Conservation (phyloP, 1,140 invertebrate species). For the Drosophila nikananu region DNA sequence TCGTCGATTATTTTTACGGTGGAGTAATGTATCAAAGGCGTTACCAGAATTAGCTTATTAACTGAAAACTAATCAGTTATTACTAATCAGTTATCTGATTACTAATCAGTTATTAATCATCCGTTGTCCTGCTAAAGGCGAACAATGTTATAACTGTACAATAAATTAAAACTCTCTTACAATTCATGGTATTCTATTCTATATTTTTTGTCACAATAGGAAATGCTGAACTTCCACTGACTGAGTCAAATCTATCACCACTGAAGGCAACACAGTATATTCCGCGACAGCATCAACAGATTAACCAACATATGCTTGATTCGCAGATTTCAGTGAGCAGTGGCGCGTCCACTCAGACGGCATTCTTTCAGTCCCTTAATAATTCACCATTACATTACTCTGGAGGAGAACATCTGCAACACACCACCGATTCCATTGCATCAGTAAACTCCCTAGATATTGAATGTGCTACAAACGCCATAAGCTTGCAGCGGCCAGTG, state of each 20-base stretch:
- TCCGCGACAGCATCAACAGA: constrained; percentile 54
- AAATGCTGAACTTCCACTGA: constrained; percentile 27
- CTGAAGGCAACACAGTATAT: constrained; percentile 40
- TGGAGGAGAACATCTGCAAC: constrained; percentile 19
- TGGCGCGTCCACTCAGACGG: constrained; percentile 75
- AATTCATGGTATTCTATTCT: neutral
- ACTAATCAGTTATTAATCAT: neutral
- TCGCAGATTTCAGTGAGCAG: constrained; percentile 80
- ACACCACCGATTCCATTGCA: constrained; percentile 41
- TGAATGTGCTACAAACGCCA: constrained; percentile 61
- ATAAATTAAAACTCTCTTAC: neutral
- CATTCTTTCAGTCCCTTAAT: constrained; percentile 65
- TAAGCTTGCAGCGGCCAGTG: constrained; percentile 11
- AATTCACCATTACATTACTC: constrained; percentile 62
- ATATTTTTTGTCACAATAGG: neutral
- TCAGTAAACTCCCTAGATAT: constrained; percentile 59
- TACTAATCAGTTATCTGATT: neutral
- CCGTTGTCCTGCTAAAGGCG: too few relatives aligned
- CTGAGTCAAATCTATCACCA: constrained; percentile 68
- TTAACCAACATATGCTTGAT: constrained; percentile 73
- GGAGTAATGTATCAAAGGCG: too few relatives aligned
- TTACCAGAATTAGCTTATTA: too few relatives aligned
- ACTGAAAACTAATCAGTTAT: neutral
- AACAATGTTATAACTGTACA: neutral
- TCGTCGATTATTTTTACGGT: too few relatives aligned